Conservation (phyloP, 1,140 invertebrate species). For the Drosophila navojoa region DNA sequence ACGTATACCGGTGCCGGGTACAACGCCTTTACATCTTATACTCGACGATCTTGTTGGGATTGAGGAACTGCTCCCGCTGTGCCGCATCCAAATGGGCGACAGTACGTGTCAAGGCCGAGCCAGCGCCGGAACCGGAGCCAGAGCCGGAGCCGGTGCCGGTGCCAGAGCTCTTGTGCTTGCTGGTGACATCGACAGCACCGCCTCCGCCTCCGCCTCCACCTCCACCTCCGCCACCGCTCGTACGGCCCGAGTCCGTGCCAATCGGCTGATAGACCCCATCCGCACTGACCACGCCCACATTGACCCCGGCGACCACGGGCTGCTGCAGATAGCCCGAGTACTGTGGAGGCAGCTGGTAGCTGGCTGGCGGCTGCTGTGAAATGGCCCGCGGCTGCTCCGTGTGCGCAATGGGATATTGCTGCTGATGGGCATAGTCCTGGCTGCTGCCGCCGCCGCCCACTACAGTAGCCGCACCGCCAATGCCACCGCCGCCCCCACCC, state of each 20-base stretch:
- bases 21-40: conserved; percentile 84
- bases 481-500: conserved; percentile 54
- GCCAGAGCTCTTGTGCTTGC: conserved; percentile 37
- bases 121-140: conserved; percentile 36
- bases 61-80: conserved; percentile 83
- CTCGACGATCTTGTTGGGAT: conserved; percentile 83
- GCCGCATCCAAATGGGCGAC: conserved; percentile 77
- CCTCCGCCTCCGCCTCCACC: conserved; percentile 44
- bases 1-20: conserved; percentile 83
- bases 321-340: conserved; percentile 80
- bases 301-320: conserved; percentile 77
- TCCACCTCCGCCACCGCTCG: conserved; percentile 59
- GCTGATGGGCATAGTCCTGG: conserved; percentile 79
- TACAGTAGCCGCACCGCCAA: conserved; percentile 63
- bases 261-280: conserved; percentile 77
- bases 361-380: conserved; percentile 65
- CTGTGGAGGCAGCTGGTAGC: conserved; percentile 73
- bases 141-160: conserved; percentile 28
- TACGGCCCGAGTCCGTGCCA: conserved; percentile 65
- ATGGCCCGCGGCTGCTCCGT: conserved; percentile 74
- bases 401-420: conserved; percentile 78
- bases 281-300: conserved; percentile 79
- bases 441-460: conserved; percentile 61
- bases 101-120: conserved; percentile 72
- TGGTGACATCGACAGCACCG: conserved; percentile 3